A percentile compares a stretch with the other conserved stretches of the same genome.
Evolutionary conservation across 2,797 vertebrate species (phyloP).

Genomic region (Poeciliopsis paucimaculata): DNA sequence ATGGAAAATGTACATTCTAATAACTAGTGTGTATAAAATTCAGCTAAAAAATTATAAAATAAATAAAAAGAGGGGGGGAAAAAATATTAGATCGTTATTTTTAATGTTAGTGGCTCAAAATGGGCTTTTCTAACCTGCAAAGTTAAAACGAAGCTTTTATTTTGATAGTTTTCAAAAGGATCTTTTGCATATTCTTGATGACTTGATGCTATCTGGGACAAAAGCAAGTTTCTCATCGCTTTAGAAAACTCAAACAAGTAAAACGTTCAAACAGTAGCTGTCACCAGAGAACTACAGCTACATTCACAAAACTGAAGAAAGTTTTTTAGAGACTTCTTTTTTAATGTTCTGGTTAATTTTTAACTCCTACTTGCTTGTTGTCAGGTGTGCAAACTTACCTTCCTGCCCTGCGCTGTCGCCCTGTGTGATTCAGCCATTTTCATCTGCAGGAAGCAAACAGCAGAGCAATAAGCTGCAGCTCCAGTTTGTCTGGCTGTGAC

Average conservation of each 20-base stretch:
- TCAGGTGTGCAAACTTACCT: constrained; percentile 77
- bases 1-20: too few relatives aligned
- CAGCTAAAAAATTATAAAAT: too few relatives aligned
- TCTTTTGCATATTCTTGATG: neutral
- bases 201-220: neutral
- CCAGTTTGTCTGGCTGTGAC: constrained; percentile 36
- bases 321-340: neutral
- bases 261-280: neutral
- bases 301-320: neutral
- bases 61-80: rapidly evolving
- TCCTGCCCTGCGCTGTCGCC: constrained; percentile 78
- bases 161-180: constrained; percentile 26
- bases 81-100: neutral
- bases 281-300: neutral
- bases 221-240: neutral
- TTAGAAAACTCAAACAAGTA: neutral
- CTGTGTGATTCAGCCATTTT: constrained; percentile 87
- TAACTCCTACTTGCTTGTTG: constrained; percentile 17
- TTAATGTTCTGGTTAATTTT: neutral
- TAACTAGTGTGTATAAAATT: too few relatives aligned
- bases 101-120: neutral
- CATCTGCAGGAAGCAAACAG: constrained; percentile 42
- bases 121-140: neutral
- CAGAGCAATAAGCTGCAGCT: constrained; percentile 31
- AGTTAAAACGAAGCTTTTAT: constrained; percentile 36